These are phyloP conservation scores for Alces alces DNA, from an alignment of 2,113 vertebrate species.

Conservation along the genomic window DNA sequence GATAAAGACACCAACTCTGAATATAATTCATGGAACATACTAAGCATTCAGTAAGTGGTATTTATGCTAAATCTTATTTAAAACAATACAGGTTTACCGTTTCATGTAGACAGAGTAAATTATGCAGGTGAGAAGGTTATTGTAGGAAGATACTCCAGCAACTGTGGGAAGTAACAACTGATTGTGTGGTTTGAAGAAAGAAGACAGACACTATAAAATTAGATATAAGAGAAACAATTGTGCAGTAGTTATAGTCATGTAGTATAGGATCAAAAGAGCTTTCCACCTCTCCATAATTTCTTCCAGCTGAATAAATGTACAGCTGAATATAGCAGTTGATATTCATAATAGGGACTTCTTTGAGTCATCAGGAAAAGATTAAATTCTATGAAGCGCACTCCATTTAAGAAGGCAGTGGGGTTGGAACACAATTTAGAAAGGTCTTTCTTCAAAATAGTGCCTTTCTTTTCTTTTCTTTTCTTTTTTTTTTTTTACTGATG, in stretches of 20 bases:
- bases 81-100: not conserved
- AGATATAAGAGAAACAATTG: not conserved
- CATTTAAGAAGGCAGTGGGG: not conserved
- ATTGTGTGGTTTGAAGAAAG: not conserved
- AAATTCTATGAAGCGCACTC: not conserved
- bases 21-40: not conserved
- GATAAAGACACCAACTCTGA: not conserved
- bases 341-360: not conserved
- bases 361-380: conserved; percentile 28
- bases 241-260: not conserved
- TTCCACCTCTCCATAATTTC: not conserved
- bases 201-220: not conserved
- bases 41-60: not conserved
- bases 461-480: no score
- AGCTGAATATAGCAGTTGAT: not conserved
- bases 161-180: not conserved
- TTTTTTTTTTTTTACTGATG: not conserved
- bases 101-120: not conserved
- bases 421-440: not conserved
- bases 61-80: not conserved
- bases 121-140: not conserved
- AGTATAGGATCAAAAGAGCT: not conserved
- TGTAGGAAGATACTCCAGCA: not conserved
- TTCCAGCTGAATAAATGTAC: not conserved
- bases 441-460: not conserved